Base-by-base conservation (phyloP, 2,888 invertebrate genomes). In the Eupithecia subumbrata region DNA sequence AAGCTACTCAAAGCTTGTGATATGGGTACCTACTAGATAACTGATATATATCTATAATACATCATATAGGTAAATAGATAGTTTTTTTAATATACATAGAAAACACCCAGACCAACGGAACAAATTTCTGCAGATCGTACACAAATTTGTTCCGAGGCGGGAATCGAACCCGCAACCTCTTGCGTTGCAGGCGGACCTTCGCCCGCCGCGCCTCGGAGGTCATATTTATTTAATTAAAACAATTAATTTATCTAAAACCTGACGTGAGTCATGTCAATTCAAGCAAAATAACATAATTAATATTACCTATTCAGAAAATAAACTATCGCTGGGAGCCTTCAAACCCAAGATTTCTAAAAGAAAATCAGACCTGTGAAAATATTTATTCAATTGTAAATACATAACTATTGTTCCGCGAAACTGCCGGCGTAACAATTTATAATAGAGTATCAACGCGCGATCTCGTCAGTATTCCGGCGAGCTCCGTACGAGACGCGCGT, bases 401-500 rank as follows among this genome's bases (percentile, higher is more conserved):
- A 30, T 30, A 30, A 83, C 79, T 72, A 79, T 78, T 79, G 74
- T 78, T 74, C 66, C 74, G 69, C 72, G 85, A 85, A 83, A 83
- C 74, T 80, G 75, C 81, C 78, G 52, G 83, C 86, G 84, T 72
- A 83, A 81, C 83, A 85, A 86, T 88, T 88, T 88, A 89, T 78
- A 89, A 84, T 87, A 85, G 84, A 75, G 84, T 84, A 85, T 84
- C 85, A 84, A 82, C 81, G 76, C 78, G 79, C 78, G 80, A 82
- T 76, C 81, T 85, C 84, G 88, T 80, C 91, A 92, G 92, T 93
- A 85, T 84, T 80, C 83, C 82, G 83, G 76, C 78, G 79, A 86
- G 78, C 86, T 83, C 89, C 89, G 89, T 81, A 84, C 84, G 89
- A 84, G 91, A 84, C 86, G 91, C 86, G 81, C 90, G 92, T 88